These are phyloP conservation scores for Hyles vespertilio DNA, from an alignment of 1,140 invertebrate species.

Conservation along the genomic window DNA sequence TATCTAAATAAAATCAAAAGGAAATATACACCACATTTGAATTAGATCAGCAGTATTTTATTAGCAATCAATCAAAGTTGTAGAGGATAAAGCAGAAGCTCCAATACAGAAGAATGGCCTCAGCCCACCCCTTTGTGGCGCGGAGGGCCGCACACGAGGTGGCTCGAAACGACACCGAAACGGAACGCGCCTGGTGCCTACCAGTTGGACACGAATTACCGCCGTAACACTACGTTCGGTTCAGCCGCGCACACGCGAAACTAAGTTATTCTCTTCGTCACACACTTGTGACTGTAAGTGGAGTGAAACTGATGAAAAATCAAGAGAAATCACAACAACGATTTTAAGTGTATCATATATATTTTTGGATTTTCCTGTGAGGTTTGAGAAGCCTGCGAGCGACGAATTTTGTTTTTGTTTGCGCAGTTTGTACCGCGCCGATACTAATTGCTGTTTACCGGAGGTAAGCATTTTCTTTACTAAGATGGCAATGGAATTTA, in stretches of 20 bases:
- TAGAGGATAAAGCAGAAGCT: slow-evolving; percentile 10
- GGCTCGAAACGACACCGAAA: slow-evolving; percentile 13
- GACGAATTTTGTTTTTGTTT: slow-evolving; percentile 40
- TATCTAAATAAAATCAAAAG: too few species aligned
- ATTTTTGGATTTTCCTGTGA: slow-evolving; percentile 21
- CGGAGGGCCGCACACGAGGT: slow-evolving; percentile 13
- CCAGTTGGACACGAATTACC: slow-evolving; percentile 49
- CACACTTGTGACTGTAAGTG: slow-evolving; percentile 53
- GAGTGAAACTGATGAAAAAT: slow-evolving; percentile 41
- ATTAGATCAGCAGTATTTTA: too few species aligned
- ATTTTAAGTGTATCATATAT: slow-evolving; percentile 4
- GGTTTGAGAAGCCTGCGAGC: slow-evolving; percentile 16
- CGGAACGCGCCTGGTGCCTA: slow-evolving; percentile 12
- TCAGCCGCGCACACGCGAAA: slow-evolving; percentile 22
- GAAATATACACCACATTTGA: too few species aligned
- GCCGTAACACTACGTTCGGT: slow-evolving; percentile 36
- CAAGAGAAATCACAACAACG: slow-evolving; percentile 20
- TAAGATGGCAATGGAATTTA: slow-evolving; percentile 1
- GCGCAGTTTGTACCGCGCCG: slow-evolving; percentile 40
- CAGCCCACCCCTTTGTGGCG: slow-evolving; percentile 4
- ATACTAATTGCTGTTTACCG: slow-evolving; percentile 59
- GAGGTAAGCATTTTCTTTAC: slow-evolving; percentile 56
- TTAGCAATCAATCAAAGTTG: background rate
- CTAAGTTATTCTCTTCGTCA: slow-evolving; percentile 59
- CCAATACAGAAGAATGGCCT: background rate